Evolutionary conservation across 1,140 invertebrate species (phyloP).

Genomic region (Papilio polytes): DNA sequence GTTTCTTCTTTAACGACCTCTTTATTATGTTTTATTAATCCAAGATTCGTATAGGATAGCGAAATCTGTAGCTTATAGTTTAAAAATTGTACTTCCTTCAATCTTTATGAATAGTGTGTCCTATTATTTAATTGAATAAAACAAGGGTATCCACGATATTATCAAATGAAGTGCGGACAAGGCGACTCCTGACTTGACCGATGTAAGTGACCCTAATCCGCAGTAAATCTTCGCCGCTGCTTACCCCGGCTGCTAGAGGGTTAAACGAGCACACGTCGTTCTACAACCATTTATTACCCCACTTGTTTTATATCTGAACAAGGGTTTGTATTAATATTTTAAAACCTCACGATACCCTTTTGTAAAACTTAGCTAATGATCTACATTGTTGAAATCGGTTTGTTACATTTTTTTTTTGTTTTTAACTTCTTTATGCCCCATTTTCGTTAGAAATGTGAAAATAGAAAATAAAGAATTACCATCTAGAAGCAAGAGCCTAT

Average conservation of each 20-base stretch:
- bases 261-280: constrained; percentile 69
- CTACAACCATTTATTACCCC: constrained; percentile 77
- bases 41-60: too few species aligned
- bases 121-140: constrained; percentile 64
- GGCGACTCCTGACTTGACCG: constrained; percentile 75
- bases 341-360: constrained; percentile 34
- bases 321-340: constrained; percentile 55
- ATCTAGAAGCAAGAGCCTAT: too few species aligned
- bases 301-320: constrained; percentile 69
- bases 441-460: too few species aligned
- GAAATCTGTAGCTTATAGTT: too few species aligned
- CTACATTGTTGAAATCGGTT: neutral
- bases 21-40: too few species aligned
- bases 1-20: too few species aligned
- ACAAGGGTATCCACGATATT: constrained; percentile 58
- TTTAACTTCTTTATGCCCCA: too few species aligned
- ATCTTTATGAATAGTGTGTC: neutral
- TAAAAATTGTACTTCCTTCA: too few species aligned
- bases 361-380: neutral
- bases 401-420: too few species aligned
- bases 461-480: too few species aligned
- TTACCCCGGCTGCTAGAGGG: constrained; percentile 60
- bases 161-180: constrained; percentile 77
- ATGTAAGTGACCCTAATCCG: constrained; percentile 82
- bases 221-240: constrained; percentile 76